These are phyloP conservation scores for Montipora foliosa DNA, from an alignment of 64 coral and sea anemone genomes.

Conservation along the genomic window DNA sequence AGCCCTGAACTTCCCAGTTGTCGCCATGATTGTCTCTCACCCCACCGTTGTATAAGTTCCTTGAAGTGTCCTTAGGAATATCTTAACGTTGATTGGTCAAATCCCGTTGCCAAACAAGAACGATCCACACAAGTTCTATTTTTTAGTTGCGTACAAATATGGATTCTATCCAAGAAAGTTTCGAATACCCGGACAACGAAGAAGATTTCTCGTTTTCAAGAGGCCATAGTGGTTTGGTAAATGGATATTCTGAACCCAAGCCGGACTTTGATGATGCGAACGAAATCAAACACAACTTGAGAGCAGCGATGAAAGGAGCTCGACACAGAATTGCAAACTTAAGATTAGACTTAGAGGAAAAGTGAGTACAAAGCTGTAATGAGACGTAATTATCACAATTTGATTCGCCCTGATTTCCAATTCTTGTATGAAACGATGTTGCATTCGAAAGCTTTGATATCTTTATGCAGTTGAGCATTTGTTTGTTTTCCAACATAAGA, in stretches of 20 bases:
- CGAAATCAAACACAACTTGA: constrained; percentile 94
- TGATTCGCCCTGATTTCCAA: neutral
- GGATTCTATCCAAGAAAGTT: constrained; percentile 77
- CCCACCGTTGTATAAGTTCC: neutral
- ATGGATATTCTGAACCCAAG: constrained; percentile 37
- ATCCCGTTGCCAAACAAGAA: neutral
- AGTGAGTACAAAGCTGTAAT: constrained; percentile 66
- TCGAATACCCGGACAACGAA: constrained; percentile 58
- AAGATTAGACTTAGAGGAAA: constrained; percentile 90
- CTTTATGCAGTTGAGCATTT: neutral
- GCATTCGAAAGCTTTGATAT: neutral
- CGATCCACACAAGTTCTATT: neutral
- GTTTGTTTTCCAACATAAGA: neutral
- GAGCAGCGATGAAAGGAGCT: constrained; percentile 91
- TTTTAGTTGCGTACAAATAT: constrained; percentile 26
- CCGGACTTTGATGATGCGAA: constrained; percentile 71
- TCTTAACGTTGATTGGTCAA: neutral
- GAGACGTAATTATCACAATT: neutral
- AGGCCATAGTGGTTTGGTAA: constrained; percentile 34
- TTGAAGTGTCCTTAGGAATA: neutral
- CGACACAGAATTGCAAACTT: constrained; percentile 80
- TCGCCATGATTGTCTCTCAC: neutral
- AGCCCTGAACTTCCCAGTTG: neutral
- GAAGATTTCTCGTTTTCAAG: constrained; percentile 42
- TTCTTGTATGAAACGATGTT: neutral